A percentile compares a stretch with the other conserved stretches of the same genome.
phyloP scores from a whole-genome alignment of 2,797 vertebrate genomes.

The Lagocephalus sceleratus region DNA sequence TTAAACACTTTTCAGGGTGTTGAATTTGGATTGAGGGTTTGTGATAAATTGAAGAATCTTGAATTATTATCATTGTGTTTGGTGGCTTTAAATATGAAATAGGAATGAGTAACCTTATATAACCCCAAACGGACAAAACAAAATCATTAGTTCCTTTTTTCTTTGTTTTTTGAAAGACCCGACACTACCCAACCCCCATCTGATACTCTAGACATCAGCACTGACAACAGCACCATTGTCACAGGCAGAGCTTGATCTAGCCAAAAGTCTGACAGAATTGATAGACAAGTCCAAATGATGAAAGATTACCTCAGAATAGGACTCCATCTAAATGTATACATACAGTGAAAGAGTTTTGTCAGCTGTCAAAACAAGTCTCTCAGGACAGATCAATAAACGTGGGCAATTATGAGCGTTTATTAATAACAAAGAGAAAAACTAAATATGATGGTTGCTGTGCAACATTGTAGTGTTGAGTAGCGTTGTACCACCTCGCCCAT shows the following conservation, averaged over 20 bases:
- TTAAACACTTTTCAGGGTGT: constrained; percentile 25
- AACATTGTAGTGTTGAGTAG: background rate
- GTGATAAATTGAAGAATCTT: constrained; percentile 29
- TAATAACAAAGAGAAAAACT: background rate
- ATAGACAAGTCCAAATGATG: constrained; percentile 54
- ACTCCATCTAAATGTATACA: constrained; percentile 35
- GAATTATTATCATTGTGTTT: too few relatives aligned
- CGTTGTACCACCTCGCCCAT: background rate
- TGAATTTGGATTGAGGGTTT: constrained; percentile 21
- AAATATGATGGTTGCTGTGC: background rate
- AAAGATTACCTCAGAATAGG: constrained; percentile 48
- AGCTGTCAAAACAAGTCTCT: constrained; percentile 24
- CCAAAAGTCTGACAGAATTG: constrained; percentile 50
- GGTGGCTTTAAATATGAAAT: too few relatives aligned
- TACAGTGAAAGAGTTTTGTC: constrained; percentile 10
- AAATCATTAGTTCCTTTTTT: too few relatives aligned
- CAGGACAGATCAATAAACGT: constrained; percentile 9
- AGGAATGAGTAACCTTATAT: too few relatives aligned
- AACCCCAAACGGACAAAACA: too few relatives aligned
- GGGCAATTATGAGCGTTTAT: constrained; percentile 1
- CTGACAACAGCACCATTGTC: constrained; percentile 40
- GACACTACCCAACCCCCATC: too few relatives aligned
- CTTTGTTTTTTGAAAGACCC: too few relatives aligned
- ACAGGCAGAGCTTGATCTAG: constrained; percentile 50
- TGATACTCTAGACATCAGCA: background rate